These are phyloP conservation scores for Lasioglossum villosulum DNA, from an alignment of 2,888 invertebrate species.

Conservation along the genomic window DNA sequence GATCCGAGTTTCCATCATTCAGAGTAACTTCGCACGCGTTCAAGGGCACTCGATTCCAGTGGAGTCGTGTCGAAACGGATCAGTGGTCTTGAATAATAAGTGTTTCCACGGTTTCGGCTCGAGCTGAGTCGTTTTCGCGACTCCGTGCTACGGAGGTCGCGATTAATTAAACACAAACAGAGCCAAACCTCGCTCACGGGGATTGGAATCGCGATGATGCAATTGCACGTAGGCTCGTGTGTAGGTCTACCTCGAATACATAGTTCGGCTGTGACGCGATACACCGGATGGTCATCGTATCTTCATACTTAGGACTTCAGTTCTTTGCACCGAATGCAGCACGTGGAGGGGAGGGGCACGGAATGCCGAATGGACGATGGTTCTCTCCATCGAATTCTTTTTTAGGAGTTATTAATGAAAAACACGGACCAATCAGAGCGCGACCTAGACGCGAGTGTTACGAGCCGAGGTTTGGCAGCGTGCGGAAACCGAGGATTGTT, in stretches of 20 bases:
- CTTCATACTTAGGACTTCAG: neutral
- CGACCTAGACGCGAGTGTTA: no score
- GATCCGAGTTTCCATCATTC: constrained; percentile 3
- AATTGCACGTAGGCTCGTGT: neutral
- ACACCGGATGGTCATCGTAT: neutral
- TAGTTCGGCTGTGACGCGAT: neutral
- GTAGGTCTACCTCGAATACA: neutral
- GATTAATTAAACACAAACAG: constrained; percentile 70
- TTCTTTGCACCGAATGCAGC: neutral
- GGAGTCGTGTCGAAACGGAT: neutral
- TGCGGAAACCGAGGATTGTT: no score
- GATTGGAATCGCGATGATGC: constrained; percentile 20
- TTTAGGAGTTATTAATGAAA: no score
- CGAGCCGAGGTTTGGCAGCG: no score
- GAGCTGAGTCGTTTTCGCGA: constrained; percentile 34
- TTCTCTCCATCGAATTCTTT: no score
- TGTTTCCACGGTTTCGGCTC: neutral
- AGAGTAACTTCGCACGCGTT: neutral
- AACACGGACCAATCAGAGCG: no score
- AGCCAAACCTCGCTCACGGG: constrained; percentile 55
- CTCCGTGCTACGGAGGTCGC: constrained; percentile 32
- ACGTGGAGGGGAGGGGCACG: neutral
- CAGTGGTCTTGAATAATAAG: constrained; percentile 9
- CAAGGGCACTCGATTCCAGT: no score
- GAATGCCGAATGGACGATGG: no score